Conservation (phyloP, 2,113 vertebrate genomes). For the Chamaea fasciata region DNA sequence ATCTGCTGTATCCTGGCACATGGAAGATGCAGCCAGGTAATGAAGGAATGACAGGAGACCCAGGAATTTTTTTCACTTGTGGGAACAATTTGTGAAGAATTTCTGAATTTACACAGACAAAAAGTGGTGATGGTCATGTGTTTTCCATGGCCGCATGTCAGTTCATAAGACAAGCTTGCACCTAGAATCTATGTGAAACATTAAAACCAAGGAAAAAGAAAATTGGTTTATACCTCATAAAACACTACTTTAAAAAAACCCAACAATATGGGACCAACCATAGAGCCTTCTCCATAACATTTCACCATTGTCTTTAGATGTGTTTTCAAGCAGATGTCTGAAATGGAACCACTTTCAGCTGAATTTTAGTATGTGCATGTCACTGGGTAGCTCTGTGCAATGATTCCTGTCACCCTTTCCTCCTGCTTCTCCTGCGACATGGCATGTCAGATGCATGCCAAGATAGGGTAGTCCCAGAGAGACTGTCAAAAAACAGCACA, state of each 20-base stretch:
- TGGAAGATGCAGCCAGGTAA: conserved; percentile 21
- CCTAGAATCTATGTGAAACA: not conserved
- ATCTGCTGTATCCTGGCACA: conserved; percentile 28
- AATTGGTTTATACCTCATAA: not conserved
- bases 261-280: not conserved
- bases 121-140: not conserved
- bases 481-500: conserved; percentile 45
- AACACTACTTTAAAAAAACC: not conserved
- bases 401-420: not conserved
- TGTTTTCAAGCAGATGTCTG: not conserved
- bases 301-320: not conserved
- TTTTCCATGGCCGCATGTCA: not conserved
- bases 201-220: not conserved
- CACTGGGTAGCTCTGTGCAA: not conserved
- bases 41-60: conserved; percentile 32
- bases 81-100: not conserved
- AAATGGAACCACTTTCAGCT: not conserved
- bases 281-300: not conserved
- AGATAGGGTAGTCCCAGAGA: conserved; percentile 30
- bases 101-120: not conserved
- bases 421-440: not conserved
- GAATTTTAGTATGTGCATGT: not conserved
- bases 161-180: not conserved
- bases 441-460: conserved; percentile 14
- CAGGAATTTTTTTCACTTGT: not conserved